Evolutionary conservation across 2,888 invertebrate species (phyloP).

Genomic region (Kryphioiulus occultus): DNA sequence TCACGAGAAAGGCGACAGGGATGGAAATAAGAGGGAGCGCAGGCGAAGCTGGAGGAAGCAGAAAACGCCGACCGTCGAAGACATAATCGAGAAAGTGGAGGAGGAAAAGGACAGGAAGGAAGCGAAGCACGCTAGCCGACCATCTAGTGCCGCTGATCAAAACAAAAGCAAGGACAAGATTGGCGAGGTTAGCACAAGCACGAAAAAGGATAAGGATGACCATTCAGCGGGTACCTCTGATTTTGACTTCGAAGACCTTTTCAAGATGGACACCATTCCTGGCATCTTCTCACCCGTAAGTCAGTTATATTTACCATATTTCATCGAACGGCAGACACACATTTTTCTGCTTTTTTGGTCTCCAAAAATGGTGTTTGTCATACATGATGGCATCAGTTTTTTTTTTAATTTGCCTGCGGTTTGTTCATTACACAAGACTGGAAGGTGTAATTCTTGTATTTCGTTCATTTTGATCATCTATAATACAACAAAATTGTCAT

Average conservation of each 20-base stretch:
- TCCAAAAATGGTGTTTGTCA: no score
- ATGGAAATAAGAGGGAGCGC: slow-evolving; percentile 45
- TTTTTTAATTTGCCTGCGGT: no score
- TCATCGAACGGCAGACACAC: no score
- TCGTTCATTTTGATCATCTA: no score
- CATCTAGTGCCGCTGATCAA: background rate
- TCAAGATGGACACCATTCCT: slow-evolving; percentile 80
- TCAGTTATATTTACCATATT: background rate
- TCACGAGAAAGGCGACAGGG: background rate
- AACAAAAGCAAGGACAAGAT: background rate
- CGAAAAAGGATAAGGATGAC: slow-evolving; percentile 44
- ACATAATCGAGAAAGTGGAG: slow-evolving; percentile 47
- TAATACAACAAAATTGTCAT: no score
- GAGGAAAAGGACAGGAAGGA: slow-evolving; percentile 47
- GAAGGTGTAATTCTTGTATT: no score
- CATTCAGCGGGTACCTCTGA: slow-evolving; percentile 57
- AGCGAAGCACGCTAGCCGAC: background rate
- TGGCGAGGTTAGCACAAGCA: background rate
- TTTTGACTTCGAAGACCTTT: slow-evolving; percentile 85
- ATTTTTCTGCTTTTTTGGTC: background rate
- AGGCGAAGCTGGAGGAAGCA: slow-evolving; percentile 52
- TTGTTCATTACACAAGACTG: no score
- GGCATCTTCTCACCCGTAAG: slow-evolving; percentile 69
- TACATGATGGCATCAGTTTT: no score
- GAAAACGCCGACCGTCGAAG: slow-evolving; percentile 47